Conservation (phyloP, 2,888 invertebrate species). For the Gandaritis pyraliata region DNA sequence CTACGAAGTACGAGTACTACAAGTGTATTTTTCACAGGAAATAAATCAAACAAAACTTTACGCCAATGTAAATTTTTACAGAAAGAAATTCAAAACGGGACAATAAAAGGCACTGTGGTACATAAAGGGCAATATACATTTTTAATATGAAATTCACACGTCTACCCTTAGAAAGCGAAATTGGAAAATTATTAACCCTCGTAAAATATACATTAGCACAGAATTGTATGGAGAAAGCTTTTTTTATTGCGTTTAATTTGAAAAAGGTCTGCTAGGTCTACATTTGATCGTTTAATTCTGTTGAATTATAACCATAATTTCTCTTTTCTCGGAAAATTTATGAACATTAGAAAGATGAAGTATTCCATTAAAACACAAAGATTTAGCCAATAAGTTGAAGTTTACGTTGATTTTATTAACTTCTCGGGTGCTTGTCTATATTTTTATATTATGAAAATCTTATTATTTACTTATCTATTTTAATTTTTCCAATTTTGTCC, state of each 20-base stretch:
- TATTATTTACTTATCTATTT: too few relatives aligned
- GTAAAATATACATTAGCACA: slow-evolving; percentile 30
- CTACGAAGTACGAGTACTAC: too few relatives aligned
- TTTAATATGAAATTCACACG: slow-evolving; percentile 30
- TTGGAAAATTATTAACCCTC: slow-evolving; percentile 33
- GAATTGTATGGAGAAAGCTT: slow-evolving; percentile 23
- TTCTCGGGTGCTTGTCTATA: too few relatives aligned
- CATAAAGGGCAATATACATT: slow-evolving; percentile 22
- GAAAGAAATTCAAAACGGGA: slow-evolving; percentile 4
- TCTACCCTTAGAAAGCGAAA: slow-evolving; percentile 22
- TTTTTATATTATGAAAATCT: too few relatives aligned
- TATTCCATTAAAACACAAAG: too few relatives aligned
- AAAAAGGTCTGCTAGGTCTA: slow-evolving; percentile 13
- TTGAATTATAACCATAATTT: slow-evolving; percentile 1
- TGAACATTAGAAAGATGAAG: neutral
- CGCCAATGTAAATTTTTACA: neutral
- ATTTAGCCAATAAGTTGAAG: too few relatives aligned
- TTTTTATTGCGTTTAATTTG: slow-evolving; percentile 28
- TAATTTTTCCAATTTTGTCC: too few relatives aligned
- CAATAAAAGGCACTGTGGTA: slow-evolving; percentile 9
- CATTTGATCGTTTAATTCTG: slow-evolving; percentile 15
- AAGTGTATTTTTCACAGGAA: too few relatives aligned
- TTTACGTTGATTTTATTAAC: too few relatives aligned
- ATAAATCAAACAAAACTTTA: too few relatives aligned
- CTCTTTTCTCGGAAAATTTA: neutral